A percentile compares a stretch with the other conserved stretches of the same genome.
phyloP scores from a whole-genome alignment of 1,140 invertebrate genomes.

The Trichoplusia ni region DNA sequence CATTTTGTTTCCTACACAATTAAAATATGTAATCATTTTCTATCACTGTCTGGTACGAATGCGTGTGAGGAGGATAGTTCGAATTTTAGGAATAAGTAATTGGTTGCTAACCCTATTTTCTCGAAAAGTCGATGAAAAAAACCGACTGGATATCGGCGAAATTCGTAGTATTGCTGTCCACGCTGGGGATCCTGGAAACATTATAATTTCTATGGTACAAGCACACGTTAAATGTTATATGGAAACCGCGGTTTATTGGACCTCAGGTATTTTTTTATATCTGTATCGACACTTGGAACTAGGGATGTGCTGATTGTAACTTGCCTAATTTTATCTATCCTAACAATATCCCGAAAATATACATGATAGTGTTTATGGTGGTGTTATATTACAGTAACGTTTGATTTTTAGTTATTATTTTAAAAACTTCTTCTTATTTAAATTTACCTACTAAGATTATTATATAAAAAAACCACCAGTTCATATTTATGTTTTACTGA shows the following conservation, averaged over 20 bases:
- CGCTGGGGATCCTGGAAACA: conserved; percentile 10
- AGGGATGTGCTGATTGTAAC: not conserved
- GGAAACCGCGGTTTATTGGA: not conserved
- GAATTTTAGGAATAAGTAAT: conserved; percentile 16
- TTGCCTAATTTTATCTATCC: no score
- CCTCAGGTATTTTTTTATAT: not conserved
- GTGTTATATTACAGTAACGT: no score
- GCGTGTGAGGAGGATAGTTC: not conserved
- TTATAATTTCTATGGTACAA: conserved; percentile 24
- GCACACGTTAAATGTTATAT: conserved; percentile 18
- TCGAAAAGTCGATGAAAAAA: conserved; percentile 6
- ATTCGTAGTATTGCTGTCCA: conserved; percentile 14
- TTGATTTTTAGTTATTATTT: no score
- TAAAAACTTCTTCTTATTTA: no score
- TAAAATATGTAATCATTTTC: not conserved
- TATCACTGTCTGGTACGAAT: not conserved
- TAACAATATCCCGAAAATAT: no score
- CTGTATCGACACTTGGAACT: not conserved
- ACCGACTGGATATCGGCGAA: not conserved
- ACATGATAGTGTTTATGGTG: no score
- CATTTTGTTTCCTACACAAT: conserved; percentile 2
- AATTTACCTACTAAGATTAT: no score
- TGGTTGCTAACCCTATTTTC: conserved; percentile 1
- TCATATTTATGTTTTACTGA: no score
- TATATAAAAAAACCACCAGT: no score